Evolutionary conservation across 2,888 invertebrate genomes (phyloP).

Genomic region (Caenorhabditis drosophilae): DNA sequence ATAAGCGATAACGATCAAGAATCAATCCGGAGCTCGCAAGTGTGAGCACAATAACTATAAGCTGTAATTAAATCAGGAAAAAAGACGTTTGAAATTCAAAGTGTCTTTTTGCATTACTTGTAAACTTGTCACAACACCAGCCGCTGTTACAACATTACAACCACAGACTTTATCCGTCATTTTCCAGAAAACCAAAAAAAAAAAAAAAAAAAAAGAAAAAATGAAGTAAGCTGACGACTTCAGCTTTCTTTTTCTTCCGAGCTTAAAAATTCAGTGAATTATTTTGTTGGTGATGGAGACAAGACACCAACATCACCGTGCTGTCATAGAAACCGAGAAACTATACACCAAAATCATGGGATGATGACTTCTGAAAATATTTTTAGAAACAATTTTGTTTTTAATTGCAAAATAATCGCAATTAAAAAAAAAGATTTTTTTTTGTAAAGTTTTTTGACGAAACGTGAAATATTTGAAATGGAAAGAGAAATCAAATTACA

Average conservation of each 20-base stretch:
- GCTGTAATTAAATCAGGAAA: conserved; percentile 26
- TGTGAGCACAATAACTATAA: conserved; percentile 49
- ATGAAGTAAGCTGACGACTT: not conserved
- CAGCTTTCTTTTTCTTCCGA: no score
- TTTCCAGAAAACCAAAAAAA: not conserved
- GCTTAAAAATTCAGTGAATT: no score
- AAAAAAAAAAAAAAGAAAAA: conserved; percentile 13
- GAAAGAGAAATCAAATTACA: no score
- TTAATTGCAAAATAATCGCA: no score
- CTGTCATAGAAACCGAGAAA: no score
- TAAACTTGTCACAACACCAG: conserved; percentile 54
- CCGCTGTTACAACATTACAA: conserved; percentile 58
- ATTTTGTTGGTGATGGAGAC: no score
- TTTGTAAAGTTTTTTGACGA: no score
- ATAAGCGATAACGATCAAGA: conserved; percentile 51
- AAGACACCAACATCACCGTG: no score
- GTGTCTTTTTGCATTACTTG: conserved; percentile 23
- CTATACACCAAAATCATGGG: no score
- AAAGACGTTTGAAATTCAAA: not conserved
- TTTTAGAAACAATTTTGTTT: not conserved
- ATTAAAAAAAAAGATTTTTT: no score
- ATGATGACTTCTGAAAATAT: no score
- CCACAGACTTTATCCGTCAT: conserved; percentile 58
- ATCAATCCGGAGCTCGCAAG: conserved; percentile 49
- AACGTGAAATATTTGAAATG: no score